phyloP scores from a whole-genome alignment of 35 echinoderm and acorn worm genomes.

The Lytechinus pictus region DNA sequence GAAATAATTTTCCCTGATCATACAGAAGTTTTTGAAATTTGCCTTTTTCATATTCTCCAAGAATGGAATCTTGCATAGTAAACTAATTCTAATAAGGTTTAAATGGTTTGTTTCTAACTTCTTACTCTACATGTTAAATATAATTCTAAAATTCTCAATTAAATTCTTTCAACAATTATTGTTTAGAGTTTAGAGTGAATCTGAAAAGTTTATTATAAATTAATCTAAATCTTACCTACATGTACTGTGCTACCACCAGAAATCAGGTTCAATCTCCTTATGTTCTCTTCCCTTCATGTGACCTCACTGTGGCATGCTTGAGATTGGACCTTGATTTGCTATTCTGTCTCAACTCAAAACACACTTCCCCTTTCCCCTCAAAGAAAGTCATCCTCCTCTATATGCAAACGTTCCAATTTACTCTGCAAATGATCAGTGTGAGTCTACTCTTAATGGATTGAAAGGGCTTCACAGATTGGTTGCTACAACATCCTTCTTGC shows the following conservation, averaged over 20 bases:
- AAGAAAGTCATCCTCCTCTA: background rate
- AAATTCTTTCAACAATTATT: background rate
- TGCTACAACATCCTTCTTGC: conserved; percentile 12
- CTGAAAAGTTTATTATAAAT: background rate
- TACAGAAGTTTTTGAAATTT: too few relatives aligned
- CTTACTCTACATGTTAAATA: too few relatives aligned
- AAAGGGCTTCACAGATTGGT: background rate
- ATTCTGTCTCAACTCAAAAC: background rate
- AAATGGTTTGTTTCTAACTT: too few relatives aligned
- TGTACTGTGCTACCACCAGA: background rate
- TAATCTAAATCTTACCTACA: background rate
- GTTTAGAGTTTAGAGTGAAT: background rate
- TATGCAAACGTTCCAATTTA: background rate
- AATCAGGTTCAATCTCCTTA: background rate
- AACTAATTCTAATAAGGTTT: too few relatives aligned
- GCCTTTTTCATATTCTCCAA: too few relatives aligned
- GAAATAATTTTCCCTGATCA: too few relatives aligned
- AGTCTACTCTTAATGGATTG: background rate
- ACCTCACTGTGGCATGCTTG: background rate
- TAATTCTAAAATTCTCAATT: too few relatives aligned
- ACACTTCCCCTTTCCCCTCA: background rate
- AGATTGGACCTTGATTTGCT: too few relatives aligned
- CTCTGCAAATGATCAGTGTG: background rate
- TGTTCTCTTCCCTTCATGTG: background rate
- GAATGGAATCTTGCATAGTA: too few relatives aligned